These are phyloP conservation scores for Geophilus truncorum DNA, from an alignment of 2,888 invertebrate species.

Conservation along the genomic window DNA sequence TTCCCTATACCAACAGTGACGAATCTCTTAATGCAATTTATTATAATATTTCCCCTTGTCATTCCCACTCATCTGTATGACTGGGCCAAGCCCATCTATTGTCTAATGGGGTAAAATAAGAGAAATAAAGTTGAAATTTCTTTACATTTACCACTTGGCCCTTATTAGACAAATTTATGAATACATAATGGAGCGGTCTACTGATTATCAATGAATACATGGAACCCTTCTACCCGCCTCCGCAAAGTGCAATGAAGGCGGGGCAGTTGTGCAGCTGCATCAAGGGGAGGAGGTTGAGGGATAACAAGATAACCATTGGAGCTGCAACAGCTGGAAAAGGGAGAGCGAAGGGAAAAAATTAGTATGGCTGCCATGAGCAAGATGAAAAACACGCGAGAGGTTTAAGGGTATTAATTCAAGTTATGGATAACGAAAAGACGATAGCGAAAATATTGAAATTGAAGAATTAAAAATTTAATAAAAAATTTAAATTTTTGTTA, in stretches of 20 bases:
- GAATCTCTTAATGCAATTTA: not conserved
- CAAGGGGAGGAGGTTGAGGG: not conserved
- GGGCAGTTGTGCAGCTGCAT: not conserved
- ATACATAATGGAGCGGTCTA: not conserved
- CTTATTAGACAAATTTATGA: not conserved
- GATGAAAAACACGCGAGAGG: too few species aligned
- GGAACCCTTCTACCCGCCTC: not conserved
- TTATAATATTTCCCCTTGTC: not conserved
- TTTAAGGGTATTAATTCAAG: too few species aligned
- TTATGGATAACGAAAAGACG: too few species aligned
- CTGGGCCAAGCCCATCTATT: too few species aligned
- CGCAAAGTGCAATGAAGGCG: constrained; percentile 14
- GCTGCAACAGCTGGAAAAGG: not conserved
- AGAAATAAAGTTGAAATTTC: not conserved
- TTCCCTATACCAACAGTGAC: not conserved
- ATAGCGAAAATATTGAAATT: too few species aligned
- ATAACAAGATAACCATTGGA: constrained; percentile 17
- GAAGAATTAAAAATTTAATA: too few species aligned
- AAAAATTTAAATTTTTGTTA: too few species aligned
- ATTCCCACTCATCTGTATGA: not conserved
- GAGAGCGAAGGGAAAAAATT: not conserved
- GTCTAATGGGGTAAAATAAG: not conserved
- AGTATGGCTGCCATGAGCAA: not conserved
- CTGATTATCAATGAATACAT: not conserved
- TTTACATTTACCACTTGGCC: not conserved